Conservation (phyloP, 2,113 vertebrate genomes). For the Hemibagrus wyckioides region DNA sequence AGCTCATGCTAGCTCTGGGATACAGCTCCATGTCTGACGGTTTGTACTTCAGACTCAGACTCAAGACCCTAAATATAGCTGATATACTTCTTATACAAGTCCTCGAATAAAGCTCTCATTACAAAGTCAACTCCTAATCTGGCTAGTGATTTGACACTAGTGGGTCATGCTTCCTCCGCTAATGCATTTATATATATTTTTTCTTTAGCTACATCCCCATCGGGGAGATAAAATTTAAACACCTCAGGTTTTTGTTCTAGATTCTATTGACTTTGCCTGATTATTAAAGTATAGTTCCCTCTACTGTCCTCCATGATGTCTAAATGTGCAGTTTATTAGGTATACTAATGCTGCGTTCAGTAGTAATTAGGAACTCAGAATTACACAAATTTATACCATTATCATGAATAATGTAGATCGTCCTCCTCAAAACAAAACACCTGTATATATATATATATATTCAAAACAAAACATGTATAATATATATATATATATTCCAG, state of each 20-base stretch:
- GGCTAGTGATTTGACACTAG: background rate
- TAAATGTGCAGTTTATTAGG: background rate
- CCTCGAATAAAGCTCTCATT: background rate
- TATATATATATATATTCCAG: too few species aligned
- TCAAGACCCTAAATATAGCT: conserved; percentile 8
- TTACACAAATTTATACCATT: too few species aligned
- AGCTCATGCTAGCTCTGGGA: conserved; percentile 16
- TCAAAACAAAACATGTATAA: too few species aligned
- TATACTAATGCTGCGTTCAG: background rate
- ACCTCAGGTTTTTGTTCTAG: background rate
- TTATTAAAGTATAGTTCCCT: background rate
- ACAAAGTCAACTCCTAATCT: conserved; percentile 43
- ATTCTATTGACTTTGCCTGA: background rate
- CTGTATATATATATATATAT: too few species aligned
- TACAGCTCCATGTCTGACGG: conserved; percentile 42
- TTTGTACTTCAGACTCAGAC: conserved; percentile 37
- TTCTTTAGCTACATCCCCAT: background rate
- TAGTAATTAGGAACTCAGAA: too few species aligned
- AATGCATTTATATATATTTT: background rate
- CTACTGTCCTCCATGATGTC: background rate
- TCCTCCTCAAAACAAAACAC: background rate
- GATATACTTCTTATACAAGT: background rate
- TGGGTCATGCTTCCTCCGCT: background rate
- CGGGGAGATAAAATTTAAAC: background rate
- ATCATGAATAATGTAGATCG: background rate